Base-by-base conservation (phyloP, 2,113 vertebrate genomes). In the Gavia stellata region DNA sequence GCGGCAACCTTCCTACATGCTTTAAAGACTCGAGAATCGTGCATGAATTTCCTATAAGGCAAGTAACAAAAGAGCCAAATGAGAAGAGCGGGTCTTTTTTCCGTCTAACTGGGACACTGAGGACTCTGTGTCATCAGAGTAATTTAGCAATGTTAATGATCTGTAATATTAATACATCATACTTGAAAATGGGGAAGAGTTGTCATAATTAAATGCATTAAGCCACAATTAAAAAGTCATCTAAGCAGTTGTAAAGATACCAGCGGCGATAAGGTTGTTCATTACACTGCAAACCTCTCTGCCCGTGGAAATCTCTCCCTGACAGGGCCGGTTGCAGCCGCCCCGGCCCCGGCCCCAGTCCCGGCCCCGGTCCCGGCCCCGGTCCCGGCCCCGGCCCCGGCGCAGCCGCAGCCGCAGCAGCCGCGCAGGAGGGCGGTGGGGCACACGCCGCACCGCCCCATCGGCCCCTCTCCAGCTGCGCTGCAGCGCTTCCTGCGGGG, bases 131-230 rank as follows among this genome's bases (percentile, higher is more conserved):
- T 98, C 96, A 98, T 98, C 97, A 98, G 97, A 97, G 95, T 96
- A 97, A 98, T 98, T 98, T 98, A 98, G 97, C 90, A 85, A 81
- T 83, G 85, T 98, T 98, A 98, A 98, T 98, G 98, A 98, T 98
- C 98, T 98, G 96, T 97, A 97, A 97, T 98, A 98, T 98, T 98
- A 98, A 98, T 98, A 98, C 97, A 97, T 98, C 98, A 97, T 94
- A 96, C 94, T 97, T 86, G 96, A 98, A 98, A 98, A 98, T 55
- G 95, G 96, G 80, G 87, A 96, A 97, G 96, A 97, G 96, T 97
- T 92, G 89, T 98, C 97, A 95, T 98, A 98, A 98, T 98, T 98
- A 98, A 98, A 98, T 77, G 72, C 95, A 98, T 98, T 98, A 98
- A 97, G 94, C 95, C 95, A 97, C 98, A 98, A 98, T 98, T 98